Conservation (phyloP, 2,888 invertebrate genomes). For the Drosophila aldrichi region DNA sequence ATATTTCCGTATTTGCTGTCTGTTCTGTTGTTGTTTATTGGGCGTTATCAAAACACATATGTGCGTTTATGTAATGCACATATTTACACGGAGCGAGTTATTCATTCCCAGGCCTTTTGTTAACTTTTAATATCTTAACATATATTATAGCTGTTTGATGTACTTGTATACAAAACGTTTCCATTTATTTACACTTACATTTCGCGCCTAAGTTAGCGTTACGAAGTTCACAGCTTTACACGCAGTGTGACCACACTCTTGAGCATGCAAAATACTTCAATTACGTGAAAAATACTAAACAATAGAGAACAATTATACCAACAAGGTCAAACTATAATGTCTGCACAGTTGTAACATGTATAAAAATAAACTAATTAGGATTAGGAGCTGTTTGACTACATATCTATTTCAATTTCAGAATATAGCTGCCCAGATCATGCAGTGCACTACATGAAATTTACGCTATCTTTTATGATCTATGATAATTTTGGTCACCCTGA, state of each 20-base stretch:
- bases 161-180: not conserved
- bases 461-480: not conserved
- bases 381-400: not conserved
- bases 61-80: constrained; percentile 50
- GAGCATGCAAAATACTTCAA: too few species aligned
- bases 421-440: not conserved
- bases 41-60: constrained; percentile 43
- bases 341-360: not conserved
- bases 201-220: constrained; percentile 38
- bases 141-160: too few species aligned
- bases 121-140: not conserved
- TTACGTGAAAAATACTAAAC: constrained; percentile 10
- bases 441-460: not conserved
- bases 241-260: constrained; percentile 31
- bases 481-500: not conserved
- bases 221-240: constrained; percentile 32
- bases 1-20: constrained; percentile 54
- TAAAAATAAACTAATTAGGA: not conserved
- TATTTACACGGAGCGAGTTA: constrained; percentile 4
- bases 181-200: constrained; percentile 31
- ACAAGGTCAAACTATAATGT: not conserved
- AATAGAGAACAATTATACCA: not conserved
- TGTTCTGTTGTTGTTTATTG: constrained; percentile 44
- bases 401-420: not conserved
- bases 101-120: not conserved